These are phyloP conservation scores for Martes flavigula DNA, from an alignment of 2,797 vertebrate genomes.

Conservation along the genomic window DNA sequence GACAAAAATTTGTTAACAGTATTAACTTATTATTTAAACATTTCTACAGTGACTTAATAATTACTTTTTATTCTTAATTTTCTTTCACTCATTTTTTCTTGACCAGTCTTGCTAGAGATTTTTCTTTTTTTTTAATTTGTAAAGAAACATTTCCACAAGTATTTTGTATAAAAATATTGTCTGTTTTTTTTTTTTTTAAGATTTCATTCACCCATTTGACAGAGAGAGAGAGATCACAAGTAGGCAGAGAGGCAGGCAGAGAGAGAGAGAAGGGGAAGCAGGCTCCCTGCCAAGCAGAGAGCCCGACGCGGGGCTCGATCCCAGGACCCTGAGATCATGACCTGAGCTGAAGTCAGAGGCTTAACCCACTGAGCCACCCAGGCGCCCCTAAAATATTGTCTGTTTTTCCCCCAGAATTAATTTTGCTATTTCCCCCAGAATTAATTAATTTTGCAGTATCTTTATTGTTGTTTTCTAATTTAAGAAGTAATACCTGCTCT, in stretches of 20 bases:
- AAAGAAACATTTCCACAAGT: not conserved
- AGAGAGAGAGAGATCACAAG: too few species aligned
- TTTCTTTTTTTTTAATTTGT: conserved; percentile 25
- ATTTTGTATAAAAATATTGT: conserved; percentile 27
- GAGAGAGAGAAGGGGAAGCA: too few species aligned
- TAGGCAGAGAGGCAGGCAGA: too few species aligned
- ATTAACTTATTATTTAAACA: conserved; percentile 29
- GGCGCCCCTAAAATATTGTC: conserved; percentile 30
- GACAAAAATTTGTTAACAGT: not conserved
- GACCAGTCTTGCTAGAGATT: not conserved
- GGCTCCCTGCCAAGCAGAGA: too few species aligned
- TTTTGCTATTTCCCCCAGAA: not conserved
- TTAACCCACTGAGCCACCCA: too few species aligned
- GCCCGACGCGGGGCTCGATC: too few species aligned
- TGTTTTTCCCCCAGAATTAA: not conserved
- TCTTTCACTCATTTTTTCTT: conserved; percentile 33
- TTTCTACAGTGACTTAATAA: not conserved
- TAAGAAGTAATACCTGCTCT: conserved; percentile 4
- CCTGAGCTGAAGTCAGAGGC: too few species aligned
- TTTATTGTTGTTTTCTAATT: conserved; percentile 24
- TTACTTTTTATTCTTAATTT: conserved; percentile 34
- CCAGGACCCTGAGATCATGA: too few species aligned
- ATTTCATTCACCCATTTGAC: too few species aligned
- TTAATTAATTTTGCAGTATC: not conserved
- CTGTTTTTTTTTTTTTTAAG: too few species aligned